Conservation (phyloP, 2,888 invertebrate genomes). For the Pristionchus mayeri region DNA sequence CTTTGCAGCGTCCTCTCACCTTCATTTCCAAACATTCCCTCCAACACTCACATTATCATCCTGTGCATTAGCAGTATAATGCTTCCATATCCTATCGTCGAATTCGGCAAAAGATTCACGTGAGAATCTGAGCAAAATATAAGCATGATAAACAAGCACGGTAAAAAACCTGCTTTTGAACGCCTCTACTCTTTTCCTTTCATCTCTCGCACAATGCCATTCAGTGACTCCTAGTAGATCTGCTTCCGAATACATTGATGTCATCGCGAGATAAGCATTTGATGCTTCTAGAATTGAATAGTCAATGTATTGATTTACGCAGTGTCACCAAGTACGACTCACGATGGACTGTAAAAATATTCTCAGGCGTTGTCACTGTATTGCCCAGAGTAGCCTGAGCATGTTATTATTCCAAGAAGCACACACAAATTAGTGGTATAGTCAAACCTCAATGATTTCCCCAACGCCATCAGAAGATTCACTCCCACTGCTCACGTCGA, state of each 20-base stretch:
- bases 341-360: too few relatives aligned
- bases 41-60: constrained; percentile 22
- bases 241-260: neutral
- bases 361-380: neutral
- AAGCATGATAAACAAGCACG: neutral
- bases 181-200: neutral
- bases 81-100: neutral
- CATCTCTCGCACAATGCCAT: neutral
- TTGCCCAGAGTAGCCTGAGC: neutral
- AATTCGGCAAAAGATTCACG: neutral
- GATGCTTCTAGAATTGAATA: neutral
- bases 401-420: too few relatives aligned
- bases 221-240: constrained; percentile 40
- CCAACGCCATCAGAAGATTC: neutral
- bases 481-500: neutral
- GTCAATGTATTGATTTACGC: neutral
- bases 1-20: neutral
- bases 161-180: neutral
- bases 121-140: neutral
- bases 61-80: constrained; percentile 1
- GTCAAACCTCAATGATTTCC: neutral
- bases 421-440: too few relatives aligned
- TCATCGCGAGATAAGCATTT: neutral
- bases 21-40: neutral
- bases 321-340: neutral